A percentile compares a stretch with the other conserved stretches of the same genome.
phyloP scores from a whole-genome alignment of 2,113 vertebrate genomes.

The Hylia prasina region DNA sequence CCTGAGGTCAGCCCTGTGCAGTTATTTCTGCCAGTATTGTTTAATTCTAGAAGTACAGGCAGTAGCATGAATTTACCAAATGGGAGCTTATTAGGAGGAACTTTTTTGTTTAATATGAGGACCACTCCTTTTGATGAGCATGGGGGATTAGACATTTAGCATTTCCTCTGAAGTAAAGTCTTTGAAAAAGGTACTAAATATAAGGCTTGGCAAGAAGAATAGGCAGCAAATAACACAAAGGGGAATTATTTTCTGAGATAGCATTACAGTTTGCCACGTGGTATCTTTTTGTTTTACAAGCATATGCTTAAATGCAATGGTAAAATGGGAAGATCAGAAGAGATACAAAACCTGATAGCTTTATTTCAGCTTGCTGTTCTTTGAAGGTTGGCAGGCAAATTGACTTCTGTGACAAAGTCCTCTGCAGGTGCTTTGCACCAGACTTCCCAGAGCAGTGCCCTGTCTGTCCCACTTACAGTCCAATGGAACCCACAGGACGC shows the following conservation, averaged over 20 bases:
- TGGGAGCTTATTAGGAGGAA: background rate
- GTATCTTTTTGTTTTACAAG: conserved; percentile 12
- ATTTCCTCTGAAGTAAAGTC: background rate
- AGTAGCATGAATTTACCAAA: background rate
- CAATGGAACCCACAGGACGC: background rate
- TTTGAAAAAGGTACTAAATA: background rate
- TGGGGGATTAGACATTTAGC: background rate
- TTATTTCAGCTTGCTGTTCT: background rate
- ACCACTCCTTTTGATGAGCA: background rate
- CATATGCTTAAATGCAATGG: background rate
- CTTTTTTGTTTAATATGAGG: background rate
- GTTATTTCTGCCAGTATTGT: background rate
- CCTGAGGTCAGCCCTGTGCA: background rate
- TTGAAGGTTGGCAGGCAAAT: background rate
- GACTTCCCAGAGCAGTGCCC: background rate
- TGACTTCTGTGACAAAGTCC: background rate
- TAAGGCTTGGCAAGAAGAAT: background rate
- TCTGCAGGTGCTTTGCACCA: conserved; percentile 14
- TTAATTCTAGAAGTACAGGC: background rate
- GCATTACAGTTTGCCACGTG: background rate
- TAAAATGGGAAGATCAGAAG: background rate
- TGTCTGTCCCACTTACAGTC: background rate
- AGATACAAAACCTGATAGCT: background rate
- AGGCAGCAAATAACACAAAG: background rate
- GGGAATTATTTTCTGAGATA: background rate